phyloP scores from a whole-genome alignment of 1,140 invertebrate genomes.

The Drosophila insularis region DNA sequence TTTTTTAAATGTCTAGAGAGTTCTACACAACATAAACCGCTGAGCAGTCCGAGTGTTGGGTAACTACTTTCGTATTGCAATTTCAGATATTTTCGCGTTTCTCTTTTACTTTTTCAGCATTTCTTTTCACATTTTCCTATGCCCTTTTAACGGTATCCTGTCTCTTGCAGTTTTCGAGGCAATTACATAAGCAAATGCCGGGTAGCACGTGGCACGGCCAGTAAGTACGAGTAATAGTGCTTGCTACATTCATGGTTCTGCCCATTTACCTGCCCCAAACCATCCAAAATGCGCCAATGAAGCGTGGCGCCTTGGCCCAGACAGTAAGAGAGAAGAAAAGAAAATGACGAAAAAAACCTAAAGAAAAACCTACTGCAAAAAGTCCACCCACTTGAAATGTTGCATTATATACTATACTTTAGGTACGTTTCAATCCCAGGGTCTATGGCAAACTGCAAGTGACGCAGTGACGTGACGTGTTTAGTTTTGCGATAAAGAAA shows the following conservation, averaged over 20 bases:
- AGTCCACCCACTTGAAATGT: conserved; percentile 9
- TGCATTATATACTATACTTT: conserved; percentile 13
- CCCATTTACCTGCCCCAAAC: conserved; percentile 16
- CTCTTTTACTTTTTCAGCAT: neutral
- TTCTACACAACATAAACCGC: neutral
- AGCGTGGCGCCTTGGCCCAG: conserved; percentile 53
- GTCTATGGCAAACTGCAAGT: conserved; percentile 47
- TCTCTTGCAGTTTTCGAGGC: conserved; percentile 32
- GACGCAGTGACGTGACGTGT: conserved; percentile 57
- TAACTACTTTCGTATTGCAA: neutral
- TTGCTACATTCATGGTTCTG: conserved; percentile 10
- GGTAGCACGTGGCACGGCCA: conserved; percentile 36
- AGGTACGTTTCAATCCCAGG: conserved; percentile 8
- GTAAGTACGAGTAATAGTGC: conserved; percentile 4
- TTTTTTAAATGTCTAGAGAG: neutral
- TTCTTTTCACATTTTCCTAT: neutral
- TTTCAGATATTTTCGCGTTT: neutral
- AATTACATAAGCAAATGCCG: conserved; percentile 54
- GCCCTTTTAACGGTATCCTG: neutral
- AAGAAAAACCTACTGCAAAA: neutral
- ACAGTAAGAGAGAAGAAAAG: conserved; percentile 16
- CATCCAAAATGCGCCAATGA: conserved; percentile 32
- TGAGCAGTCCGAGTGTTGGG: conserved; percentile 1
- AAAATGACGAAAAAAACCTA: neutral
- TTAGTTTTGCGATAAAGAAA: conserved; percentile 28